Base-by-base conservation (phyloP, 2,113 vertebrate genomes). In the Stegostoma tigrinum region DNA sequence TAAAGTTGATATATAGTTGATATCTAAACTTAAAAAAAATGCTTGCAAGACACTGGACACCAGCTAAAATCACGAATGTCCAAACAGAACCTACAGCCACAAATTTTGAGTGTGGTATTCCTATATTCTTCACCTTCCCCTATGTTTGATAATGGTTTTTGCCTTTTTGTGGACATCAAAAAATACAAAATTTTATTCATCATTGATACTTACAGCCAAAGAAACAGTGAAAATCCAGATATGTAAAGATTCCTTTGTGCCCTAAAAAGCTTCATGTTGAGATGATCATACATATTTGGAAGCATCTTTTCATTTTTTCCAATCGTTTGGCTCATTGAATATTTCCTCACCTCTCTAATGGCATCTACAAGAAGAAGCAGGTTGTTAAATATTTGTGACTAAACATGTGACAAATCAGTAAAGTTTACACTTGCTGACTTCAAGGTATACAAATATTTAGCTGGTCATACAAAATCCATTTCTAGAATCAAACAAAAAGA, bases 211-310 rank as follows among this genome's bases (percentile, higher is more conserved):
- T 97, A 99, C 99, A 99, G 98, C 98, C 99, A 99, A 93, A 99
- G 98, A 97, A 99, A 99, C 96, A 99, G 97, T 19, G 98, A 99
- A 97, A 99, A 99, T 96, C 99, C 99, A 23, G 98, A 99, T 97
- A 99, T 98, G 97, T 99, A 99, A 96, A 99, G 98, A 97, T 99
- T 99, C 97, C 99, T 98, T 97, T 99, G 99, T 0, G 98, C 98
- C 96, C 99, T 97, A 97, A 99, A 99, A 96, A 99, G 98, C 98
- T 99, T 99, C 99, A 99, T 99, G 96, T 99, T 98, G 85, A 98
- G 96, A 48, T 99, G 98, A 96, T 99, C 99, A 75, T 97, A 98
- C 95, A 97, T 96, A 96, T 96, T 98, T 68, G 97, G 96, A 96
- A 97, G 98, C 96, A 97, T 55, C 75, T 97, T 97, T 96, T 97